Percentiles rank a stretch among this genome's conserved stretches.
Evolutionary conservation across 1,140 invertebrate genomes (phyloP).

Genomic region (Pollicipes pollicipes): DNA sequence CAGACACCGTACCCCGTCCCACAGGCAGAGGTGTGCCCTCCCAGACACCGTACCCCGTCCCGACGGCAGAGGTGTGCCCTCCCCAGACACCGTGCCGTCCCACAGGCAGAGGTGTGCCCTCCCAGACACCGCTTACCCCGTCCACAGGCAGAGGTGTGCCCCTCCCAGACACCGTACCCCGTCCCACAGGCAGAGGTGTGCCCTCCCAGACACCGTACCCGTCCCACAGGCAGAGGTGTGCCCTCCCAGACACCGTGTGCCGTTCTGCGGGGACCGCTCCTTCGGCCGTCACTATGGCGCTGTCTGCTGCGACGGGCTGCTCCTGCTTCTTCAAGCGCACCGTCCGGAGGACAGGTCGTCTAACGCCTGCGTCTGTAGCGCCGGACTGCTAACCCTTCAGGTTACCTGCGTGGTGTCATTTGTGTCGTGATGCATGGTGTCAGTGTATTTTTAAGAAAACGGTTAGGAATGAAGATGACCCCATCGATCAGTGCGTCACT

Average conservation of each 20-base stretch:
- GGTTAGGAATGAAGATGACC: constrained; percentile 14
- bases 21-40: no score
- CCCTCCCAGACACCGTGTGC: constrained; percentile 11
- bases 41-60: no score
- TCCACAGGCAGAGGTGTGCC: no score
- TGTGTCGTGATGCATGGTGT: constrained; percentile 9
- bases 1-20: no score
- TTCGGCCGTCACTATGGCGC: constrained; percentile 77
- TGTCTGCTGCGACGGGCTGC: constrained; percentile 69
- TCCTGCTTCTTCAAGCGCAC: constrained; percentile 76
- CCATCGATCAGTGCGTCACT: constrained; percentile 3
- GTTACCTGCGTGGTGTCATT: background rate
- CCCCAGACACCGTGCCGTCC: no score
- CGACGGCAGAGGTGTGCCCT: no score
- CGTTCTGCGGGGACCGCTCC: constrained; percentile 67
- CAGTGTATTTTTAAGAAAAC: constrained; percentile 1
- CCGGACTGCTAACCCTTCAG: background rate
- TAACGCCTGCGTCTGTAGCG: constrained; percentile 57
- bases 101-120: no score
- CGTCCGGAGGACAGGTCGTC: constrained; percentile 42
- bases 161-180: no score
- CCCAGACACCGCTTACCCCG: no score
- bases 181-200: no score
- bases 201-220: no score
- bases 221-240: background rate